A percentile compares a stretch with the other conserved stretches of the same genome.
Evolutionary conservation across 1,140 invertebrate genomes (phyloP).

Genomic region (Steinernema feltiae): DNA sequence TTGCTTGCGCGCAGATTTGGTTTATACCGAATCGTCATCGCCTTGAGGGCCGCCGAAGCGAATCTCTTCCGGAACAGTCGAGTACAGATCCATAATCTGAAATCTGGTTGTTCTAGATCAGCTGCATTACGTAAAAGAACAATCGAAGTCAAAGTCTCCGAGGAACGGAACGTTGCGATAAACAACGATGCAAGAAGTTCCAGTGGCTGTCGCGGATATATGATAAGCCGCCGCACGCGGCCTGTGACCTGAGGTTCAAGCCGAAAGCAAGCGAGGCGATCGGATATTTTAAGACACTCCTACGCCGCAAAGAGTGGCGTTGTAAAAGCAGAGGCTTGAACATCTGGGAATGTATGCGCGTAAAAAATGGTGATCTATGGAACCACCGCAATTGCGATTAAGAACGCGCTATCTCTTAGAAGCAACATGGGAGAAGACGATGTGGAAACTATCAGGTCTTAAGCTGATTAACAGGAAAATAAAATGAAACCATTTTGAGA

Average conservation of each 20-base stretch:
- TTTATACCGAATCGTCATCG: background rate
- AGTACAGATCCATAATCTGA: background rate
- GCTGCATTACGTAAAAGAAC: background rate
- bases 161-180: background rate
- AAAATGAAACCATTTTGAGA: too few relatives aligned
- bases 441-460: too few relatives aligned
- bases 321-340: background rate
- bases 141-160: too few relatives aligned
- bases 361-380: background rate
- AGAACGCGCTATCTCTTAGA: background rate
- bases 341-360: background rate
- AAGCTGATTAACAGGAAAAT: too few relatives aligned
- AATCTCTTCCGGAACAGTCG: background rate
- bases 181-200: background rate
- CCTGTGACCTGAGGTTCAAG: slow-evolving; percentile 4
- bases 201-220: background rate
- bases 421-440: too few relatives aligned
- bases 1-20: background rate
- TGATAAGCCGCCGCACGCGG: slow-evolving; percentile 10
- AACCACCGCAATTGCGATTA: background rate
- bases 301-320: background rate
- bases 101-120: background rate
- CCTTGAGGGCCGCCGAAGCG: background rate
- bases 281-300: slow-evolving; percentile 13
- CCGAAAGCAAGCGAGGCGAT: background rate